A percentile compares a stretch with the other conserved stretches of the same genome.
Evolutionary conservation across 1,140 invertebrate genomes (phyloP).

Genomic region (Cydia fagiglandana): DNA sequence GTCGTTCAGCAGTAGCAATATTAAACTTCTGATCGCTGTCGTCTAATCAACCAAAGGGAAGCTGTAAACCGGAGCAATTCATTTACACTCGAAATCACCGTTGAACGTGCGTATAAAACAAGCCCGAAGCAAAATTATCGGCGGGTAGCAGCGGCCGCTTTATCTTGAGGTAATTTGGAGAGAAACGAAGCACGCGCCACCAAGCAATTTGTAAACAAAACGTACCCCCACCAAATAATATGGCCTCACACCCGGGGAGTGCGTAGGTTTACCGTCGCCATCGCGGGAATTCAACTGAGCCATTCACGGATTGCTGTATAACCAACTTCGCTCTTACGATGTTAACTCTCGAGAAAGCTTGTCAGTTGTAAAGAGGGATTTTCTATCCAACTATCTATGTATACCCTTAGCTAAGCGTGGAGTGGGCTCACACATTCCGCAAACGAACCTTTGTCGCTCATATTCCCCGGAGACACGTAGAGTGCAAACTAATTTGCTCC

Average conservation of each 20-base stretch:
- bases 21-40: conserved; percentile 22
- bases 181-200: conserved; percentile 52
- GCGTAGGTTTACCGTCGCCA: conserved; percentile 52
- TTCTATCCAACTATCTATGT: conserved; percentile 23
- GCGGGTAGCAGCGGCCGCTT: conserved; percentile 46
- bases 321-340: conserved; percentile 9
- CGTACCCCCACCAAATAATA: conserved; percentile 62
- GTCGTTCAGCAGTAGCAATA: background rate
- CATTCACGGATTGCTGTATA: conserved; percentile 51
- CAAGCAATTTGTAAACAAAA: conserved; percentile 71
- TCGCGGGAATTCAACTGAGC: conserved; percentile 57
- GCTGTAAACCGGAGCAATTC: conserved; percentile 45
- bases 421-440: conserved; percentile 20
- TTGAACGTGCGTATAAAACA: conserved; percentile 51
- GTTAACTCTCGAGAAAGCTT: conserved; percentile 22
- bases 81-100: conserved; percentile 47
- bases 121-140: conserved; percentile 57
- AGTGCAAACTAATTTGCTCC: conserved; percentile 32
- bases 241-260: conserved; percentile 46
- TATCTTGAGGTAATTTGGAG: conserved; percentile 51
- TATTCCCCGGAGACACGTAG: conserved; percentile 28
- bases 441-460: conserved; percentile 28
- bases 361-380: conserved; percentile 10
- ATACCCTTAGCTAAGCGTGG: background rate
- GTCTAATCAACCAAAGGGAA: conserved; percentile 27